Base-by-base conservation (phyloP, 53 echinoderm and acorn worm species). In the Glandiceps talaboti region DNA sequence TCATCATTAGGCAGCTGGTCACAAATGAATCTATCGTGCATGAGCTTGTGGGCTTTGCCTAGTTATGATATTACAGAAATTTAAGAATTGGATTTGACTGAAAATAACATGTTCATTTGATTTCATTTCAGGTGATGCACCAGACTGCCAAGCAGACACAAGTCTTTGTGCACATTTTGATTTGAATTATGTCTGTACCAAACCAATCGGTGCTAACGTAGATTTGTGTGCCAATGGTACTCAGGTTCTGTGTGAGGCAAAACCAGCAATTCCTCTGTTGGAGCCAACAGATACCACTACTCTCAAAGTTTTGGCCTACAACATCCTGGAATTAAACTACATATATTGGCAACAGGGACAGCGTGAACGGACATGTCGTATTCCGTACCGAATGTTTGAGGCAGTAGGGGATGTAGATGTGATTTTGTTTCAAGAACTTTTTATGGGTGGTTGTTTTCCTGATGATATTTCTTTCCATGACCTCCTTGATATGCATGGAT, bases 371-470 rank as follows among this genome's bases (percentile, higher is more conserved):
- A 94, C 95, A 14, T 94, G 95, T 79, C 92, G 95, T 29, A 88
- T 90, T 30, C 80, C 88, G 10, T 82, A 75, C 0, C 73, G 84
- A 33, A 31, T 94, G 20, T 77, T 94, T 77, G 30, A 76, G 27
- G 64, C 83, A 64, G 88, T 90, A 26, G 90, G 90, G 0, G 92
- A 94, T 73, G 80, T 90, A 0, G 95, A 94, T 74, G 92, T 88
- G 45, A 92, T 94, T 31, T 90, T 90, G 30, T 88, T 94, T 73
- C 85, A 94, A 29, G 95, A 94, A 78, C 86, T 86, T 1, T 94
- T 94, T 76, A 94, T 92, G 92, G 95, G 92, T 10, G 95, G 95
- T 27, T 94, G 92, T 77, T 90, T 94, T 75, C 76, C 91, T 0
- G 77, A 82, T 25, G 92, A 26, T 81, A 20, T 45, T 6, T 12